Evolutionary conservation across 2,113 vertebrate genomes (phyloP).

Genomic region (Eurystomus gularis): DNA sequence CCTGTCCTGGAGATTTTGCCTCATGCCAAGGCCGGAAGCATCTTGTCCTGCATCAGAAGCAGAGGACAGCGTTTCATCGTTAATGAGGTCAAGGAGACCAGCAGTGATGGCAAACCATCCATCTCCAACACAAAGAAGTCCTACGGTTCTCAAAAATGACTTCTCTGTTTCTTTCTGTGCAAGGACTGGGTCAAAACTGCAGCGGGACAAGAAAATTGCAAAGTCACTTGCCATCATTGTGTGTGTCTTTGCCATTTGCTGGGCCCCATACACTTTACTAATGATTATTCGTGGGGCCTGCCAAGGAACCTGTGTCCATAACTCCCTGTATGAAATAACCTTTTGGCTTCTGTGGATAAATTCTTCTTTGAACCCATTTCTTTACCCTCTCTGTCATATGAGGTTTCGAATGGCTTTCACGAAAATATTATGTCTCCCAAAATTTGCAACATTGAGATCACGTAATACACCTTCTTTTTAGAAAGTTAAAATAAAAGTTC

Average conservation of each 20-base stretch:
- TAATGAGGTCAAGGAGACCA: not conserved
- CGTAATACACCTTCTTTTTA: not conserved
- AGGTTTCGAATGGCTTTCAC: constrained; percentile 79
- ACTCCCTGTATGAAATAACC: constrained; percentile 76
- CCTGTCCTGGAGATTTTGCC: not conserved
- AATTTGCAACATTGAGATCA: not conserved
- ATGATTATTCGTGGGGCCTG: constrained; percentile 79
- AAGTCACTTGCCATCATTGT: constrained; percentile 84
- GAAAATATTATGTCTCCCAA: constrained; percentile 52
- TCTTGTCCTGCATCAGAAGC: not conserved
- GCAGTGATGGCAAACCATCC: not conserved
- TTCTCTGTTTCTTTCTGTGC: not conserved
- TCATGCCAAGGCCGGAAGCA: accelerated
- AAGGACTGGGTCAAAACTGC: constrained; percentile 6
- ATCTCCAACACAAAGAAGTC: not conserved
- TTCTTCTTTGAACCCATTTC: constrained; percentile 84
- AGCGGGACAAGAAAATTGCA: constrained; percentile 79
- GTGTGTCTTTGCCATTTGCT: constrained; percentile 81
- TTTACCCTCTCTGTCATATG: constrained; percentile 86
- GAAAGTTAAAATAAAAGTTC: not conserved
- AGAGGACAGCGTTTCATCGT: not conserved
- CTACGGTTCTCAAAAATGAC: not conserved
- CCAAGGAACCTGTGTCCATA: constrained; percentile 47
- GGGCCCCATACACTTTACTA: constrained; percentile 84
- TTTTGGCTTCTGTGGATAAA: constrained; percentile 90